phyloP scores from a whole-genome alignment of 2,797 vertebrate genomes.

The Chaetodon trifasciatus region DNA sequence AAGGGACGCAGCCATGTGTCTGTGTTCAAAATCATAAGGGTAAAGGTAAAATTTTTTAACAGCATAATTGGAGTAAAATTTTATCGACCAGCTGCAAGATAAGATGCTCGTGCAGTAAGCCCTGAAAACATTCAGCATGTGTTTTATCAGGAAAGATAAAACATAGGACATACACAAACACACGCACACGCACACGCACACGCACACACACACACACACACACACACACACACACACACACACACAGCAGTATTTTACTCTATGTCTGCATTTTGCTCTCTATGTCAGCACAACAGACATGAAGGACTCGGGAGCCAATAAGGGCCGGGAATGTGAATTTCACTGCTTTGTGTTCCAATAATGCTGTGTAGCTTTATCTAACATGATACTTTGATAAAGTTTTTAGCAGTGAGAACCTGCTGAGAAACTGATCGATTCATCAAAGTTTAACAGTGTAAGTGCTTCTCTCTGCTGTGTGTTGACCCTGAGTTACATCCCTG shows the following conservation, averaged over 20 bases:
- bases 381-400: constrained; percentile 3
- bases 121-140: background rate
- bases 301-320: background rate
- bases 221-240: background rate
- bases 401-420: constrained; percentile 16
- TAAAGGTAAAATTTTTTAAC: no score
- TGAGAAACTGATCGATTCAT: constrained; percentile 19
- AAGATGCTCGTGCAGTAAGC: no score
- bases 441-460: constrained; percentile 9
- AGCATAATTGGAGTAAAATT: no score
- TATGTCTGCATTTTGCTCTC: background rate
- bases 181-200: background rate
- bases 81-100: no score
- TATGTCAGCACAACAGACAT: background rate
- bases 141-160: no score
- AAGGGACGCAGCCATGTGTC: no score
- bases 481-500: constrained; percentile 32
- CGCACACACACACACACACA: background rate
- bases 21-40: no score
- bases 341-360: background rate
- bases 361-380: background rate
- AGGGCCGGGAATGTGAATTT: background rate
- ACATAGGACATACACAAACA: background rate
- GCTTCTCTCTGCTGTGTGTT: constrained; percentile 24
- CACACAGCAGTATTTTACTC: background rate